Base-by-base conservation (phyloP, 2,888 invertebrate genomes). In the Torymus texanus region DNA sequence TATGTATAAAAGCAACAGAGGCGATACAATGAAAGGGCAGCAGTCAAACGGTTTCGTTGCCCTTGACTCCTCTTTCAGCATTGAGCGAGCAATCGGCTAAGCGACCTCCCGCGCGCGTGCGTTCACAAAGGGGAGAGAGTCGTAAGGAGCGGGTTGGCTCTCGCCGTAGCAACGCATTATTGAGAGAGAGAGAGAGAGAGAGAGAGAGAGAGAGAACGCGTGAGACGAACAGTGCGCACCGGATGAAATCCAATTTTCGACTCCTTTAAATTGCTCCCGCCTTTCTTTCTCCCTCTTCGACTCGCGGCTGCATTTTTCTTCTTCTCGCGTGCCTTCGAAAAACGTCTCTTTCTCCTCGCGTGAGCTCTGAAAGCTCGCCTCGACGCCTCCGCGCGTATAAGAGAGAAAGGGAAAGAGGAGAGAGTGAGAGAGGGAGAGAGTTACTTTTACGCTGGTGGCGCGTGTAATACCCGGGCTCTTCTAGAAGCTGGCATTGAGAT, bases 201-300 rank as follows among this genome's bases (percentile, higher is more conserved):
- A 41, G 41, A 41, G 41, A 41, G 10, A 5, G 11, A 2, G 21
- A 21, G 21, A 21, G 21, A 10, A 62, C n/a, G 61, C 61, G 29
- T 12, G 61, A 2, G 12, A 8, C 11, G 24, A 59, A n/a, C 59
- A 59, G 11, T 21, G 12, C 24, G 21, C 11, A 41, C 53, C 4
- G 29, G 29, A 55, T 59, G 55, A 70, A 75, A 79, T 84, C 68
- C 79, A 81, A 81, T 75, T 70, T 82, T 82, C 79, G 61, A 68
- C 79, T 76, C 18, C 55, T 81, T 81, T 83, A 83, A 85, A 85
- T 84, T 82, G 84, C 79, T 78, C 56, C 65, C 62, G 41, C 41
- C 76, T 68, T 66, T 58, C 68, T 8, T 10, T 24, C 24, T n/a
- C 66, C 50, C 29, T 13, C 72, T 58, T 58, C n/a, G 24, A 41